Percentiles rank a stretch among this genome's conserved stretches.
Conservation (phyloP, 2,113 vertebrate species). For the Takifugu bimaculatus region DNA sequence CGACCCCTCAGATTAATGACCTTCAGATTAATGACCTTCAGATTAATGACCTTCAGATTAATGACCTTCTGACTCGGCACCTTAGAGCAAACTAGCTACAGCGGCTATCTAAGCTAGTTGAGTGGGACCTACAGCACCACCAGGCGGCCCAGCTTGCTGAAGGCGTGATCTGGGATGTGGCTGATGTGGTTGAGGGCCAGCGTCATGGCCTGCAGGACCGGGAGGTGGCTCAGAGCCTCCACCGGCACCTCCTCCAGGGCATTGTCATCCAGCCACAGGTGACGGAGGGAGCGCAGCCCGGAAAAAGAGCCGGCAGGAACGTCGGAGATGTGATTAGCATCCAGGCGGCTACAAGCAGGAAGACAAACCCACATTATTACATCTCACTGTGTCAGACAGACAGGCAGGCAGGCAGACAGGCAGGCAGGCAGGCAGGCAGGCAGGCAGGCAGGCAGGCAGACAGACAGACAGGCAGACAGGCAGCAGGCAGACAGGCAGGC, state of each 20-base stretch:
- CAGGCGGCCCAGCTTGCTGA: conserved; percentile 84
- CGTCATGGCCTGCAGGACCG: conserved; percentile 87
- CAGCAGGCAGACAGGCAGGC: too few relatives aligned
- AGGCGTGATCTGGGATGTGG: conserved; percentile 81
- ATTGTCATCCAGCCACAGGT: conserved; percentile 92
- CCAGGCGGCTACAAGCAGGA: conserved; percentile 77
- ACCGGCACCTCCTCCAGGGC: conserved; percentile 81
- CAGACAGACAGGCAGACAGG: too few relatives aligned
- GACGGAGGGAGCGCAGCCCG: conserved; percentile 82
- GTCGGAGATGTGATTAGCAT: conserved; percentile 86
- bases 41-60: too few relatives aligned
- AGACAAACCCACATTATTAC: neutral
- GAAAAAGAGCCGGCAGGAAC: conserved; percentile 79
- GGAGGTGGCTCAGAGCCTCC: conserved; percentile 78
- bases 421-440: too few relatives aligned
- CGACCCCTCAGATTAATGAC: too few relatives aligned
- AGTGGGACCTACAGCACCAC: conserved; percentile 84
- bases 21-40: too few relatives aligned
- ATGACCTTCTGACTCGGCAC: too few relatives aligned
- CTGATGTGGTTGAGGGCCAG: conserved; percentile 86
- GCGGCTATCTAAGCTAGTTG: too few relatives aligned
- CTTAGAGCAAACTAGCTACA: too few relatives aligned
- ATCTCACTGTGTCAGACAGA: neutral
- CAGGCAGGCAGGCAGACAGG: too few relatives aligned
- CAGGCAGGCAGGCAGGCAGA: too few relatives aligned